Evolutionary conservation across 2,888 invertebrate genomes (phyloP), one percentile per base, ranked within the genome.

Genomic region (Lordiphosa andalusiaca): DNA sequence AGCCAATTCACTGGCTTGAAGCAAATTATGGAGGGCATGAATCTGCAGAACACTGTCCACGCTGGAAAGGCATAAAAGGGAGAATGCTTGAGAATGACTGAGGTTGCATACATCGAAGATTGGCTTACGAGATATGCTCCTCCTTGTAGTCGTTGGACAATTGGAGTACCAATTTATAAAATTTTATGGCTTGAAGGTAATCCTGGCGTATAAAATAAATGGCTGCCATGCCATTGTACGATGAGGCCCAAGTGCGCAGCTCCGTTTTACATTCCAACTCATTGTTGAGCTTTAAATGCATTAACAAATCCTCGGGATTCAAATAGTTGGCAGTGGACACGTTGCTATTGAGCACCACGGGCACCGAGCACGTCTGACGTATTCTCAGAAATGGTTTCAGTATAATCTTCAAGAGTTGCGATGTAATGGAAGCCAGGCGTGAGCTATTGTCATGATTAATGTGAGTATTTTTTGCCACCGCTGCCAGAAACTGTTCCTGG

Each of bases 321-420:
- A 92, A 87, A 21, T 91, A 91, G 56, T 90, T 91, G 10, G 76
- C 80, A 2, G 52, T 61, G 21, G 64, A 39, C 0, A 66, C 65
- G 19, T 50, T 70, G 25, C 61, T 65, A 38, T 41, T 62, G 4
- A 51, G 44, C 12, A 81, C 68, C 4, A 81, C 66, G 0, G 94
- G 94, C 85, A 94, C 93, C 9, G 92, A 92, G 84, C 95, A 95
- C 1, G 93, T 93, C 88, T 94, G 93, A 0, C 95, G 91, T 55
- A 95, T 88, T 51, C 91, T 90, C 49, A 93, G 86, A 55, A 95
- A 89, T 0, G 95, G 95, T 42, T 90, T 90, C 73, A 95, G 82
- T 48, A 95, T 82, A 6, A 38, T 52, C 19, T 70, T 82, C 35
- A 88, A 68, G 12, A 85, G 53, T 12, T 87, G 76, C 35, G 90